phyloP scores from a whole-genome alignment of 2,113 vertebrate genomes.

The Melanerpes formicivorus region DNA sequence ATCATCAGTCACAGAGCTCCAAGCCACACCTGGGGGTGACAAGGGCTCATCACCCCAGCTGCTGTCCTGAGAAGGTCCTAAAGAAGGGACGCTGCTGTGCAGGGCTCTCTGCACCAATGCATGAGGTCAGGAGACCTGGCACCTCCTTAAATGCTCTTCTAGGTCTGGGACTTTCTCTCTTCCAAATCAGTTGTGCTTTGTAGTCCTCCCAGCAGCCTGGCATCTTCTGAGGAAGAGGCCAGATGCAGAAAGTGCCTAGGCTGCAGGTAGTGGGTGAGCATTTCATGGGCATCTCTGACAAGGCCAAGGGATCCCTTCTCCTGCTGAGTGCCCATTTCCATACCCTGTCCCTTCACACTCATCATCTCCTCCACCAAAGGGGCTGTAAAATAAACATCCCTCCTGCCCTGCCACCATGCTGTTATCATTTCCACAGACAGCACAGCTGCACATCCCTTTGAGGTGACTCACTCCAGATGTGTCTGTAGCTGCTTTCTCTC shows the following conservation, averaged over 20 bases:
- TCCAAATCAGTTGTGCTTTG: neutral
- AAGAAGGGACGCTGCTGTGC: neutral
- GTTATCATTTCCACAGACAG: neutral
- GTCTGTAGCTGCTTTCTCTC: neutral
- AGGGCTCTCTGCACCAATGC: neutral
- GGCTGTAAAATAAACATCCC: constrained; percentile 7
- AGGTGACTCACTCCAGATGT: constrained; percentile 8
- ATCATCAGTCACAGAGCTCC: neutral
- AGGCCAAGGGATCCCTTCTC: neutral
- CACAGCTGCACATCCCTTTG: neutral
- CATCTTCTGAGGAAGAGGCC: neutral
- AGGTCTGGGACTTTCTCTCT: neutral
- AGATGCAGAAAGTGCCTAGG: neutral
- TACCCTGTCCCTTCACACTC: neutral
- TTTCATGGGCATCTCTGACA: neutral
- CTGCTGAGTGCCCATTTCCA: neutral
- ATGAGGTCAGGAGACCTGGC: neutral
- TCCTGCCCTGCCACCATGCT: neutral
- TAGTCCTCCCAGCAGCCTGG: neutral
- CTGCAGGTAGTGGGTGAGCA: accelerated
- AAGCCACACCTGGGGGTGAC: neutral
- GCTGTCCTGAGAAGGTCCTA: neutral
- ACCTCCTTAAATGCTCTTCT: neutral
- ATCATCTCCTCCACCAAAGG: neutral
- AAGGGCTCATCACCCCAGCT: accelerated